These are phyloP conservation scores for Bolinopsis microptera DNA, from an alignment of 37 sponge, comb jelly and placozoan genomes.

Conservation along the genomic window DNA sequence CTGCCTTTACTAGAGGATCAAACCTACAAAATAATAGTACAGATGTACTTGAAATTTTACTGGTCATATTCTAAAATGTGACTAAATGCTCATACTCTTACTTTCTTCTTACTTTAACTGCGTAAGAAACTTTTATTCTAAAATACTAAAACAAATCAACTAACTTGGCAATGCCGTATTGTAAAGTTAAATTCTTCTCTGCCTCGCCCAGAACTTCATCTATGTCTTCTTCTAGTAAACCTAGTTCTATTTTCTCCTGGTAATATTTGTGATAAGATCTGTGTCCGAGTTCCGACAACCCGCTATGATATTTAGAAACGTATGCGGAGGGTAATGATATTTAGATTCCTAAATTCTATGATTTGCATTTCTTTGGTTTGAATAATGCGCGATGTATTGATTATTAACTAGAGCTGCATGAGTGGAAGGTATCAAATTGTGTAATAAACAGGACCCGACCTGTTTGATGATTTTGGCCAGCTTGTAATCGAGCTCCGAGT, in stretches of 20 bases:
- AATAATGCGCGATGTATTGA: too few relatives aligned
- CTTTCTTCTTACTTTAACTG: too few relatives aligned
- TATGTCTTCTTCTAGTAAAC: not conserved
- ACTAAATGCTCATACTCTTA: too few relatives aligned
- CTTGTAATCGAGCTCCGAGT: not conserved
- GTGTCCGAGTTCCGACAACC: not conserved
- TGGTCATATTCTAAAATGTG: too few relatives aligned
- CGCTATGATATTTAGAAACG: too few relatives aligned
- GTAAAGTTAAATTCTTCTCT: not conserved
- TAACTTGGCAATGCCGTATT: not conserved
- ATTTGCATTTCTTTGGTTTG: too few relatives aligned
- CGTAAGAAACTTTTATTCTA: not conserved
- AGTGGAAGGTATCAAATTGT: not conserved
- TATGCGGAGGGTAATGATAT: too few relatives aligned
- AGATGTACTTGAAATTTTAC: too few relatives aligned
- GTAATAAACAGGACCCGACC: not conserved
- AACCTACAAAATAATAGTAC: too few relatives aligned
- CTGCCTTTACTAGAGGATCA: not conserved
- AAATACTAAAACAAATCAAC: not conserved
- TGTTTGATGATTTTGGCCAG: conserved; percentile 12
- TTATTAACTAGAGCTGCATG: too few relatives aligned
- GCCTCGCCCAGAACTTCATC: not conserved
- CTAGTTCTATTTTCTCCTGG: not conserved
- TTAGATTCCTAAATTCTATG: too few relatives aligned
- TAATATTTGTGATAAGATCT: not conserved